phyloP scores from a whole-genome alignment of 2,113 vertebrate species.

The Pungitius pungitius region DNA sequence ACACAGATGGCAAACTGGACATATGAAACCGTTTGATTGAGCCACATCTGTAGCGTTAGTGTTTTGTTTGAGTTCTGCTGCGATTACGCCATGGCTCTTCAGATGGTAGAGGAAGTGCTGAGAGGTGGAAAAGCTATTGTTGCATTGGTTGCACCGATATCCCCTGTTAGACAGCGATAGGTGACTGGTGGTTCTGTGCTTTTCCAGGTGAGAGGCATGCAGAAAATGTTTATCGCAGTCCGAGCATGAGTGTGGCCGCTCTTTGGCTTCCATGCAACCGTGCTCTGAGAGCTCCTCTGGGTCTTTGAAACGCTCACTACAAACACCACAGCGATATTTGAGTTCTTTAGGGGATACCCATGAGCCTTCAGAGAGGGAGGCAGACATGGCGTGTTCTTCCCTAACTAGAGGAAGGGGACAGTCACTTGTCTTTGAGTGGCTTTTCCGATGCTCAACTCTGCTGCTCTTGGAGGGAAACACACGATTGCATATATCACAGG shows the following conservation, averaged over 20 bases:
- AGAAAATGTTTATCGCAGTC: constrained; percentile 80
- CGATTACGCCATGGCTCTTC: constrained; percentile 60
- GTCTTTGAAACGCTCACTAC: constrained; percentile 71
- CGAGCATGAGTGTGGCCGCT: constrained; percentile 74
- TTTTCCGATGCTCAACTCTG: constrained; percentile 80
- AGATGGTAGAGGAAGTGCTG: constrained; percentile 73
- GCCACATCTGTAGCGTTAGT: neutral
- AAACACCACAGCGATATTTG: constrained; percentile 77
- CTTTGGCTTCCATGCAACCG: constrained; percentile 72
- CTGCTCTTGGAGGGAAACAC: constrained; percentile 79
- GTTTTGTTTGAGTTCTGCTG: neutral
- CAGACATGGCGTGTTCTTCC: constrained; percentile 23
- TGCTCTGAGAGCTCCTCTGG: constrained; percentile 80
- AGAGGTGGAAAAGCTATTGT: constrained; percentile 66
- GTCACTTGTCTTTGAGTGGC: constrained; percentile 62
- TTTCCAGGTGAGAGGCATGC: constrained; percentile 80
- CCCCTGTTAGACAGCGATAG: constrained; percentile 34
- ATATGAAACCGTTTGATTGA: constrained; percentile 50
- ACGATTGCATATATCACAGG: constrained; percentile 81
- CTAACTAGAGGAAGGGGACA: constrained; percentile 31
- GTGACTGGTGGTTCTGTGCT: constrained; percentile 75
- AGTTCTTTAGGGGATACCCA: constrained; percentile 40
- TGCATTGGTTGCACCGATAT: constrained; percentile 77
- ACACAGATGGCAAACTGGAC: constrained; percentile 75
- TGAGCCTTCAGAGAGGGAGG: constrained; percentile 17